A percentile compares a stretch with the other conserved stretches of the same genome.
Evolutionary conservation across 2,113 vertebrate species (phyloP).

Genomic region (Elaphurus davidianus): DNA sequence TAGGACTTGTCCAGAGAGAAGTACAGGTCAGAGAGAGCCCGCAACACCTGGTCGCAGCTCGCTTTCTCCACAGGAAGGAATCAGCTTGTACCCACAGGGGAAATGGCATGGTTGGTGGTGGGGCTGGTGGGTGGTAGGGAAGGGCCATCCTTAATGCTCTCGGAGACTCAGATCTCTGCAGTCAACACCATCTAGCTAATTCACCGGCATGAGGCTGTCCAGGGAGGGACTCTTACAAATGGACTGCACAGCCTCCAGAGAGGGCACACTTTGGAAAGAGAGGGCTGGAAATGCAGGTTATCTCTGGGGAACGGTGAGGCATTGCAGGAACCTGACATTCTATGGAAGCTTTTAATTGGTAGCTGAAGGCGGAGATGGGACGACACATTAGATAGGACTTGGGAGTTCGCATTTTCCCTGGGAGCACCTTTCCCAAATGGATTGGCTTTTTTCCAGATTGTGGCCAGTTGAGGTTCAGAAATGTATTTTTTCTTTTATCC

Average conservation of each 20-base stretch:
- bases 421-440: not conserved
- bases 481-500: not conserved
- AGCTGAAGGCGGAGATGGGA: not conserved
- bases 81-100: not conserved
- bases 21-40: too few relatives aligned
- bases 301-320: not conserved
- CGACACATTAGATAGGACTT: not conserved
- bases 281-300: not conserved
- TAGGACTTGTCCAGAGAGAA: not conserved
- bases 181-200: not conserved
- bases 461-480: not conserved
- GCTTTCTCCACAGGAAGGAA: not conserved
- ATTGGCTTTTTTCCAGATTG: not conserved
- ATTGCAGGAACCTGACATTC: slow-evolving; percentile 31
- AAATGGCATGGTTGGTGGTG: rapidly evolving
- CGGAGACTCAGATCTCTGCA: not conserved
- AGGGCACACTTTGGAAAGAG: not conserved
- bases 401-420: not conserved
- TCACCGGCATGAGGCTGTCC: not conserved
- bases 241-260: not conserved
- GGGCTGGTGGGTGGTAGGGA: rapidly evolving
- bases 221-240: not conserved
- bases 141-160: not conserved
- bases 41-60: not conserved
- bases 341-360: slow-evolving; percentile 29